Conservation (phyloP, 2,888 invertebrate species). For the Athrips mouffetella region DNA sequence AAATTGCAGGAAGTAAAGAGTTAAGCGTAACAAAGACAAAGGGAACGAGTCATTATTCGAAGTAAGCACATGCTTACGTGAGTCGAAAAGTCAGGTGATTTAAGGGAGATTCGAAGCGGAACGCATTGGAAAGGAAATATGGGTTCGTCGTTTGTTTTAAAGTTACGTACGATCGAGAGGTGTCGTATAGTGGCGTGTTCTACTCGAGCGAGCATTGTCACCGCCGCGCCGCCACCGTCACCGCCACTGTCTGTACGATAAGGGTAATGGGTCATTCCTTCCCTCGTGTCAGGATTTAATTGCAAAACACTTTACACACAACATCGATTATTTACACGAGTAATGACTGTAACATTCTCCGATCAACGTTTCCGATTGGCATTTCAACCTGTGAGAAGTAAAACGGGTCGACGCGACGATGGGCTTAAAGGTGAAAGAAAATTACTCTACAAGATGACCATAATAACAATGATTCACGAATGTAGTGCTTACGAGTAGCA, state of each 20-base stretch:
- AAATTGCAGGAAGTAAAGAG: constrained; percentile 17
- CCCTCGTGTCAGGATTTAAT: constrained; percentile 58
- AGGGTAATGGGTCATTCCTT: constrained; percentile 58
- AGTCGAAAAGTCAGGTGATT: constrained; percentile 22
- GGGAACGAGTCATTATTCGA: constrained; percentile 16
- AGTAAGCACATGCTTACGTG: constrained; percentile 20
- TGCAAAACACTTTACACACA: constrained; percentile 54
- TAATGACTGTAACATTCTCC: constrained; percentile 55
- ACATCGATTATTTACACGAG: constrained; percentile 65
- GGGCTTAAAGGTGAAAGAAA: constrained; percentile 8
- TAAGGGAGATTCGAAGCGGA: constrained; percentile 21
- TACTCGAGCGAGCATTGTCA: neutral
- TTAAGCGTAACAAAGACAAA: constrained; percentile 17
- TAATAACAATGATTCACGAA: constrained; percentile 14
- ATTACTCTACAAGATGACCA: neutral
- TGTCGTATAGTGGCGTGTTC: constrained; percentile 11
- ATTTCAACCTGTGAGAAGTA: constrained; percentile 51
- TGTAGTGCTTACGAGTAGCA: constrained; percentile 12
- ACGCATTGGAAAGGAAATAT: constrained; percentile 23
- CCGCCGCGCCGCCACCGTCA: constrained; percentile 25
- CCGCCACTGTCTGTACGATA: constrained; percentile 34
- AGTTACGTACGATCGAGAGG: constrained; percentile 20
- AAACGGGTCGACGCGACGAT: constrained; percentile 36
- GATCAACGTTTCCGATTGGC: constrained; percentile 51
- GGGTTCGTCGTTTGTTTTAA: constrained; percentile 25